Evolutionary conservation across 2,797 vertebrate genomes (phyloP), one percentile per base, ranked within the genome.

Genomic region (Protosalanx chinensis): DNA sequence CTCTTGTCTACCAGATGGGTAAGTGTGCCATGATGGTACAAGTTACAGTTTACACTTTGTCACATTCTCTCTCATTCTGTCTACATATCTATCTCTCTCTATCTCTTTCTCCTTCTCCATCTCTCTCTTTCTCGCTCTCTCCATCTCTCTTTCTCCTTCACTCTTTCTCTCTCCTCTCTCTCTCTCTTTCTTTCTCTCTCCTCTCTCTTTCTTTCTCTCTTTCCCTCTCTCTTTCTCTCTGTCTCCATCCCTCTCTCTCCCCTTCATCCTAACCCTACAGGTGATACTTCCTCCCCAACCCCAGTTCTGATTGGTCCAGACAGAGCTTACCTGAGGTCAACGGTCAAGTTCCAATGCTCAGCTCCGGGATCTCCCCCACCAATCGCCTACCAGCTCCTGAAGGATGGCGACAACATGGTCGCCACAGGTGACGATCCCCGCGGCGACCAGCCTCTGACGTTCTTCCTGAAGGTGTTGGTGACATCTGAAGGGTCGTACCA

Each of bases 241-340:
- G 30, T 1, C 37, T 3, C 8, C 4, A 56, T 56, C 32, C 6
- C 35, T 6, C 10, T 20, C 4, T 67, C 16, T 73, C 27, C 33
- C 37, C 32, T 70, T 41, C 29, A 58, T n/a, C 51, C 51, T 56
- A 5, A 16, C 1, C 51, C 32, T 71, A 46, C 71, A 91, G 91
- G 71, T 75, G 86, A 71, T n/a, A 81, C 82, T 0, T 3, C 6
- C 5, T 62, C 72, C 63, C 70, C 76, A 58, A 77, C 0, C 0
- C 90, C 88, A 0, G 71, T 82, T 12, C 78, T 93, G 62, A 88
- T 75, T 0, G 92, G 93, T 29, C 91, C 90, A n/a, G 81, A 85
- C 49, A 70, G 62, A 71, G 90, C 89, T n/a, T 92, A 85, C 80
- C 29, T 88, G 15, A 60, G 71, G n/a, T 78, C 81, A 0, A 77